Conservation (phyloP, 2,113 vertebrate species). For the Amphiprion percula region DNA sequence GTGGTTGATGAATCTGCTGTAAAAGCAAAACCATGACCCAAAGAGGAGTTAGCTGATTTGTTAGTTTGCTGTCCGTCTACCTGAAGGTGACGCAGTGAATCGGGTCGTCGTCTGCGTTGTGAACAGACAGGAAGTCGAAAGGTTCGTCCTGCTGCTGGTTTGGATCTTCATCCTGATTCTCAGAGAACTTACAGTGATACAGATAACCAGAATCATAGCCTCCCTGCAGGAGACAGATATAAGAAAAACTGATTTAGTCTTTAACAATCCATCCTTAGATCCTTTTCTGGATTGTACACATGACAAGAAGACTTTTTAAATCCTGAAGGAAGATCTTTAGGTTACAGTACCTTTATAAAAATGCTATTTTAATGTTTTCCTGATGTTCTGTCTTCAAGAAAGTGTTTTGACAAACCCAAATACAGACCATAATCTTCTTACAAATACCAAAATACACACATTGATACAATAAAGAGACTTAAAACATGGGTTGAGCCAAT, state of each 20-base stretch:
- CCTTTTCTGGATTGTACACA: neutral
- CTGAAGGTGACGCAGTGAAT: slow-evolving; percentile 88
- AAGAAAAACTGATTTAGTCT: neutral
- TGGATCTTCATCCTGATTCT: slow-evolving; percentile 73
- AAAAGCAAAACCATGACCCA: too few relatives aligned
- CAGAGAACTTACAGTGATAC: slow-evolving; percentile 92
- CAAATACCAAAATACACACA: too few relatives aligned
- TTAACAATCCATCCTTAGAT: neutral
- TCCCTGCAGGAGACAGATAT: slow-evolving; percentile 80
- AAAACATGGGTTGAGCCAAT: too few relatives aligned
- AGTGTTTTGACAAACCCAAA: too few relatives aligned
- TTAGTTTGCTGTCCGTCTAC: slow-evolving; percentile 69
- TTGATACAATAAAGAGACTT: too few relatives aligned
- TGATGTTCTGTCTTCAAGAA: too few relatives aligned
- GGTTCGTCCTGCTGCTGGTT: slow-evolving; percentile 86
- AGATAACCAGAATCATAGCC: slow-evolving; percentile 92
- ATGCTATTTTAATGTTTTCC: too few relatives aligned
- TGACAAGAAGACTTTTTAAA: too few relatives aligned
- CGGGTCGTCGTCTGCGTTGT: slow-evolving; percentile 84
- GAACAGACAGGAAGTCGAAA: slow-evolving; percentile 84
- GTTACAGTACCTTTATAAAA: too few relatives aligned
- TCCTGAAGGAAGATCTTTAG: too few relatives aligned
- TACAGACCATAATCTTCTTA: too few relatives aligned
- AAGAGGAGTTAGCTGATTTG: neutral
- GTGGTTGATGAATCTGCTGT: too few relatives aligned